Base-by-base conservation (phyloP, 2,888 invertebrate species). In the Argyresthia goedartella region DNA sequence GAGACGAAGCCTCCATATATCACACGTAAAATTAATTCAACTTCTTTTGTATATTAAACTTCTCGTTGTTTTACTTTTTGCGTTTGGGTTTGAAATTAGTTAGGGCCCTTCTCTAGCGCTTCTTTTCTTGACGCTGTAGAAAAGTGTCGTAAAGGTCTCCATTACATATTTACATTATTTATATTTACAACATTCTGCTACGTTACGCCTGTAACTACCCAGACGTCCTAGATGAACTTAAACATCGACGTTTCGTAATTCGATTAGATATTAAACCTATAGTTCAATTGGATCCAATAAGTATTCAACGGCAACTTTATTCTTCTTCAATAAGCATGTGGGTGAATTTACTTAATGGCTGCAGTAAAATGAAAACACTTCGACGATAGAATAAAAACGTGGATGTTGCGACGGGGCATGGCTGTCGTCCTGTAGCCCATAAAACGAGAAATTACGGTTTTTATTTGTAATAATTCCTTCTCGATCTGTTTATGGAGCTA, bases 311-410 rank as follows among this genome's bases (percentile, higher is more conserved):
- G 25, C 25, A n/a, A 76, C 77, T 81, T 81, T 81, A 81, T 80
- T 81, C 76, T 80, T 81, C 76, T 74, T 72, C 78, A 75, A 81
- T 86, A 85, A 86, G 82, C 84, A 81, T 86, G 81, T 79, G 73
- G 77, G 77, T 82, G 81, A 84, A 86, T 85, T 84, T 82, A 66
- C 72, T 77, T 82, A 81, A 85, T 81, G 78, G 76, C 58, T 54
- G 81, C 70, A 65, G 71, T 85, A 84, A 86, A 86, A 79, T 62
- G 63, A 60, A 60, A 61, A 60, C 62, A 59, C 63, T 63, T 61
- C 56, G 61, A 59, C 64, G 64, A 57, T 57, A 58, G 55, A 60
- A 65, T 59, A 57, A 61, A 65, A 62, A 59, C 62, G 58, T 57
- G 57, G 55, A 55, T 49, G 34, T 54, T 50, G 39, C 16, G 44